Percentiles rank a stretch among this genome's conserved stretches.
phyloP scores from a whole-genome alignment of 2,797 vertebrate species.

The Anomalospiza imberbis region DNA sequence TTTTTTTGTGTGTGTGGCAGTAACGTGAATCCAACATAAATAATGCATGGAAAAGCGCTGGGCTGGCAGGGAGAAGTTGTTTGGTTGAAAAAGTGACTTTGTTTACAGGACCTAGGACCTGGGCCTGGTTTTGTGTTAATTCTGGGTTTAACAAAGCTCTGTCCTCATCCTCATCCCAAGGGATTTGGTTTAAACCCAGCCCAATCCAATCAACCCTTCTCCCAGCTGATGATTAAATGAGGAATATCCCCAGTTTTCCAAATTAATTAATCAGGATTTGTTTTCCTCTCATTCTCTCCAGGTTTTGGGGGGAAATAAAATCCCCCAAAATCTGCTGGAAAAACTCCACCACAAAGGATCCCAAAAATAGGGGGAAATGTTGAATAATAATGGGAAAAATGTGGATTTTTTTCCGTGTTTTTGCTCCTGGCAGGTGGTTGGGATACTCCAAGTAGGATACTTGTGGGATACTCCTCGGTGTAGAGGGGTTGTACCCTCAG shows the following conservation, averaged over 20 bases:
- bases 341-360: background rate
- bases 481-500: background rate
- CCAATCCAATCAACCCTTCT: background rate
- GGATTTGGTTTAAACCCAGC: background rate
- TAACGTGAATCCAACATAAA: background rate
- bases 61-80: background rate
- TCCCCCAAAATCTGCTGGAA: background rate
- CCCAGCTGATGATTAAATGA: background rate
- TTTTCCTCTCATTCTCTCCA: background rate
- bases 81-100: slow-evolving; percentile 12
- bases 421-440: background rate
- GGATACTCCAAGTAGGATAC: rapidly evolving
- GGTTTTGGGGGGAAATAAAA: background rate
- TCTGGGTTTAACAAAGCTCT: background rate
- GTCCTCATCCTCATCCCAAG: background rate
- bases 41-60: background rate
- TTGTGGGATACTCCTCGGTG: rapidly evolving
- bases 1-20: background rate
- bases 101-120: background rate
- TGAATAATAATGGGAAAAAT: background rate
- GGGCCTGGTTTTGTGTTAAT: background rate
- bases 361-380: background rate
- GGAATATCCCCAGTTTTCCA: background rate
- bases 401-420: rapidly evolving
- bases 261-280: slow-evolving; percentile 4